These are phyloP conservation scores for Pegoplata infirma DNA, from an alignment of 2,888 invertebrate genomes.

Conservation along the genomic window DNA sequence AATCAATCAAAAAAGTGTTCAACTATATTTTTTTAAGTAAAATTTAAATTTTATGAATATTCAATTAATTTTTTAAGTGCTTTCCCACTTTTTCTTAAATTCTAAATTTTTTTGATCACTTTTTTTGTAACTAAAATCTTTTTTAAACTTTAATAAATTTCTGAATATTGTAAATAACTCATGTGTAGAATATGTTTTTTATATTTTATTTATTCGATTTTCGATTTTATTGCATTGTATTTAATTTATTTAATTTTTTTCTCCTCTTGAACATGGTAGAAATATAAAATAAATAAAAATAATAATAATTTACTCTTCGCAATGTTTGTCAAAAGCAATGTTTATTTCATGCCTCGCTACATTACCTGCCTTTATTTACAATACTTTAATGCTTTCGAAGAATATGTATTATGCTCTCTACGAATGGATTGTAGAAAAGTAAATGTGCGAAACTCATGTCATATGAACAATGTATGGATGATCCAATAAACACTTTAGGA, in stretches of 20 bases:
- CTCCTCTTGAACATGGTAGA: constrained; percentile 3
- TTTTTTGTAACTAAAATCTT: too few relatives aligned
- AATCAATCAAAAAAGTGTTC: too few relatives aligned
- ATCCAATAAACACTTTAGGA: too few relatives aligned
- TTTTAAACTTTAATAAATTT: background rate
- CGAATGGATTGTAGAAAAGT: background rate
- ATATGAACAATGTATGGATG: too few relatives aligned
- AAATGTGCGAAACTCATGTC: too few relatives aligned
- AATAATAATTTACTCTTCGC: constrained; percentile 28
- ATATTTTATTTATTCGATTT: background rate
- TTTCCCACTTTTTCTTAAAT: too few relatives aligned
- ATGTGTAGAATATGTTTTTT: background rate
- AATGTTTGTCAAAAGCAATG: constrained; percentile 27
- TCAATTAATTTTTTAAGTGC: too few relatives aligned
- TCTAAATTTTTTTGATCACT: too few relatives aligned
- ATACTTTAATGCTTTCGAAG: background rate
- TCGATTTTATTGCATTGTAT: constrained; percentile 6
- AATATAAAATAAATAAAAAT: too few relatives aligned
- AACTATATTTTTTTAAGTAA: too few relatives aligned
- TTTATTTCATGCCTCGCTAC: constrained; percentile 32
- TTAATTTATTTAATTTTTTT: background rate
- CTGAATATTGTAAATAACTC: background rate
- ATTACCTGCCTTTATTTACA: constrained; percentile 25
- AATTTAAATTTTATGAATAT: too few relatives aligned
- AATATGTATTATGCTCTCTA: background rate